Evolutionary conservation across 2,113 vertebrate genomes (phyloP).

Genomic region (Grallaria varia): DNA sequence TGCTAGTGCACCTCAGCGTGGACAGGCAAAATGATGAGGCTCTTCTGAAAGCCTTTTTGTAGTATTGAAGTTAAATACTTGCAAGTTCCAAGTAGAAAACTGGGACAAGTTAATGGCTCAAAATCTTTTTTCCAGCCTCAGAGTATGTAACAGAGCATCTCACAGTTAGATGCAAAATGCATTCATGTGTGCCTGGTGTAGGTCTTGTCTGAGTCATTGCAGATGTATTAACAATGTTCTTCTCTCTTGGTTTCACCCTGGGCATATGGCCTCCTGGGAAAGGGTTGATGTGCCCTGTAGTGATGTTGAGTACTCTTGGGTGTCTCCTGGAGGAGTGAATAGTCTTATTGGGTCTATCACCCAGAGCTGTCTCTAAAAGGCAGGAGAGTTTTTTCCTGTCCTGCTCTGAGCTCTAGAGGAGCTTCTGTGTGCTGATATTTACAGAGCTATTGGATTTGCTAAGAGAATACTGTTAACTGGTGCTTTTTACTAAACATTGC

Average conservation of each 20-base stretch:
- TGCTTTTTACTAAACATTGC: background rate
- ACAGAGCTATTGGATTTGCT: background rate
- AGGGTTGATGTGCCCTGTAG: background rate
- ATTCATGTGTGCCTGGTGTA: background rate
- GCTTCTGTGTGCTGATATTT: background rate
- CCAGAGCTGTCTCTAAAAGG: background rate
- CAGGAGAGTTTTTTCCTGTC: background rate
- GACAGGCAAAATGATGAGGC: too few species aligned
- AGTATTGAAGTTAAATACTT: background rate
- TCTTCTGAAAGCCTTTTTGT: background rate
- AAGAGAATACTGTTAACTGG: background rate
- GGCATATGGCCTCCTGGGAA: background rate
- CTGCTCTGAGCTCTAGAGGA: background rate
- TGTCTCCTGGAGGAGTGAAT: background rate
- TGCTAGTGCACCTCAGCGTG: background rate
- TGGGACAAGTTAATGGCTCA: background rate
- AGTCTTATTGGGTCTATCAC: background rate
- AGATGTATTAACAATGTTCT: background rate
- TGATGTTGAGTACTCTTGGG: background rate
- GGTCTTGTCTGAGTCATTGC: background rate
- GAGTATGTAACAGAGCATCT: fast-evolving
- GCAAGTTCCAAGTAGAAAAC: background rate
- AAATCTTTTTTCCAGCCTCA: background rate
- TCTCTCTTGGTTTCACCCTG: background rate
- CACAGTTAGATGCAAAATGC: background rate